These are phyloP conservation scores for Protula sp. DNA, from an alignment of 2,888 invertebrate genomes.

Conservation along the genomic window DNA sequence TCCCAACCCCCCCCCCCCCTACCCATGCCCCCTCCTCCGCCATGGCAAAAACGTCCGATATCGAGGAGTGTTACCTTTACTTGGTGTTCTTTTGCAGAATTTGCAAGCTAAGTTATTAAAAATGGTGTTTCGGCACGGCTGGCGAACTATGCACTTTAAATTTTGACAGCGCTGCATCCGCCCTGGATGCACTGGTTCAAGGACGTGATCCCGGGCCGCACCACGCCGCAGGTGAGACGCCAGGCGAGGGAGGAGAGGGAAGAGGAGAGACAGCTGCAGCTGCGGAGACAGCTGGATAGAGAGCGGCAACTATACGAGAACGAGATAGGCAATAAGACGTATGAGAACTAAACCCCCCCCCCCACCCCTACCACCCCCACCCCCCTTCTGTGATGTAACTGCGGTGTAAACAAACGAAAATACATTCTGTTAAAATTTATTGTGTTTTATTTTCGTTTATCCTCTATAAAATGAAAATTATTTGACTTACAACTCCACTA, in stretches of 20 bases:
- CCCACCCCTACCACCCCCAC: neutral
- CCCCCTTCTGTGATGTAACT: too few species aligned
- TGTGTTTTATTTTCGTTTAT: too few species aligned
- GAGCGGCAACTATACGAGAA: conserved; percentile 30
- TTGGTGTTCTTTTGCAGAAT: too few species aligned
- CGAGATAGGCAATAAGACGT: conserved; percentile 35
- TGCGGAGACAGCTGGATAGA: conserved; percentile 37
- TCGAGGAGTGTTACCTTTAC: too few species aligned
- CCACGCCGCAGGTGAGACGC: conserved; percentile 38
- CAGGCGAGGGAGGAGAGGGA: conserved; percentile 43
- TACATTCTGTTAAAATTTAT: too few species aligned
- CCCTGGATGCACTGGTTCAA: conserved; percentile 51
- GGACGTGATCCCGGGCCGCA: conserved; percentile 44
- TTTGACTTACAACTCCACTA: too few species aligned
- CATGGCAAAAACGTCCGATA: too few species aligned
- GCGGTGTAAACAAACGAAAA: neutral
- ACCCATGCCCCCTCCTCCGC: too few species aligned
- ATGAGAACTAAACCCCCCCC: neutral
- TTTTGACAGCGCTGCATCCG: conserved; percentile 36
- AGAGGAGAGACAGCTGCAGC: conserved; percentile 41
- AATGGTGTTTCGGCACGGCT: too few species aligned
- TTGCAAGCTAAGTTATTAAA: too few species aligned
- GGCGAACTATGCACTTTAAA: too few species aligned
- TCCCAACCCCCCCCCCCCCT: too few species aligned
- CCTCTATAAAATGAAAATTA: conserved; percentile 40